Conservation (phyloP, 1,140 invertebrate genomes). For the Acromyrmex heyeri region DNA sequence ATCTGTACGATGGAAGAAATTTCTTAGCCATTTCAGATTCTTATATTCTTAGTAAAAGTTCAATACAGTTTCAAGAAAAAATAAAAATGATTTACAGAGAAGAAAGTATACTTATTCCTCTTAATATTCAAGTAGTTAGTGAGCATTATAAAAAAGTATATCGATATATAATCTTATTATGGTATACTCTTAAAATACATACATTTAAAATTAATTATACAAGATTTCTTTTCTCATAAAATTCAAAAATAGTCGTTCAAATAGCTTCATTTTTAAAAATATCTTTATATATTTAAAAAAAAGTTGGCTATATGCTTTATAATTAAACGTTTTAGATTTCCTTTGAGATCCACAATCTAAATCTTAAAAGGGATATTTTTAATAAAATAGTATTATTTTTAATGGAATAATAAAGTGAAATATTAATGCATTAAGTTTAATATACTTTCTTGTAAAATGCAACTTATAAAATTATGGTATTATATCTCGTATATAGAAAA, state of each 20-base stretch:
- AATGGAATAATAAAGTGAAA: not conserved
- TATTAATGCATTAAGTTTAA: not conserved
- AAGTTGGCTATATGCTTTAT: not conserved
- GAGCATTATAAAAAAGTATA: not conserved
- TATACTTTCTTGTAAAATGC: not conserved
- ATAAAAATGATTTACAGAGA: not conserved
- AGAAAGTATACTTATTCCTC: not conserved
- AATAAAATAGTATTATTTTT: not conserved
- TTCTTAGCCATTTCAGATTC: constrained; percentile 15
- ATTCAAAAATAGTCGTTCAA: not conserved
- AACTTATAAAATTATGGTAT: not conserved
- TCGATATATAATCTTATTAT: not conserved
- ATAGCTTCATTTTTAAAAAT: not conserved
- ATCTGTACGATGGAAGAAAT: not conserved
- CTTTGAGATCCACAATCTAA: not conserved
- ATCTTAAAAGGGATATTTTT: not conserved
- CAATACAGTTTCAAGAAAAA: constrained; percentile 8
- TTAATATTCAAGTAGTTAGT: constrained; percentile 12
- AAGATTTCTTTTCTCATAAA: not conserved
- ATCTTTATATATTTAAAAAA: no score
- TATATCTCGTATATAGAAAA: not conserved
- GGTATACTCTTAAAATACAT: not conserved
- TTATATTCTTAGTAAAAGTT: constrained; percentile 40
- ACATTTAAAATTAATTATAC: not conserved
- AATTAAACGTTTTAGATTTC: not conserved